phyloP scores from a whole-genome alignment of 2,797 vertebrate genomes.

The Myotis pilosus region DNA sequence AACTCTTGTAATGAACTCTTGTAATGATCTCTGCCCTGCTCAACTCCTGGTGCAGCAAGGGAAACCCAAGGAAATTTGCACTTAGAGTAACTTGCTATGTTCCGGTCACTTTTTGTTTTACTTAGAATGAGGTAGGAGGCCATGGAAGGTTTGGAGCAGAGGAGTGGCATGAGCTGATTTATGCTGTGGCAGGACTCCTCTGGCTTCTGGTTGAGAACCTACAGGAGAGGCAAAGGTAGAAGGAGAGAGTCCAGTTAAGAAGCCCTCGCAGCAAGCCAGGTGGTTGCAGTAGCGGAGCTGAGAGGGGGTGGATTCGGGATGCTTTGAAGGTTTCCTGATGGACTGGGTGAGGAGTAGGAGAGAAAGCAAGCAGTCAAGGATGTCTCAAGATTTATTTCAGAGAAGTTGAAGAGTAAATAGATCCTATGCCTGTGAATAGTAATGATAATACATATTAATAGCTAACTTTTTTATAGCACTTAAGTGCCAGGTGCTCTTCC shows the following conservation, averaged over 20 bases:
- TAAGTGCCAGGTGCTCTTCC: neutral
- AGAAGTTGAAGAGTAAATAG: neutral
- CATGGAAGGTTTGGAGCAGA: neutral
- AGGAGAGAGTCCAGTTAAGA: neutral
- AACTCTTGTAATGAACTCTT: neutral
- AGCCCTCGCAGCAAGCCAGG: neutral
- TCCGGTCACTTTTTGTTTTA: neutral
- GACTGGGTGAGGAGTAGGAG: neutral
- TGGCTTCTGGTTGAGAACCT: neutral
- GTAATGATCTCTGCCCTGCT: neutral
- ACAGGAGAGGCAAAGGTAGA: neutral
- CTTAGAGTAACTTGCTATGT: neutral
- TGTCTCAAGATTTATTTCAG: neutral
- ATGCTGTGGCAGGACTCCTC: neutral
- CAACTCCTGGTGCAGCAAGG: neutral
- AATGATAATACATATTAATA: constrained; percentile 45
- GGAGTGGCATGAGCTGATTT: neutral
- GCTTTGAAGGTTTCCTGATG: neutral
- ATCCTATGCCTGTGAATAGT: constrained; percentile 22
- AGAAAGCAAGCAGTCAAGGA: neutral
- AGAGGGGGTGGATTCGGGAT: neutral
- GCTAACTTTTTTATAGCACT: constrained; percentile 14
- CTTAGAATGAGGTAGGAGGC: neutral
- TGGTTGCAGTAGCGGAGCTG: neutral
- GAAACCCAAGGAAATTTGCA: neutral